Base-by-base conservation (phyloP, 37 sponge, comb jelly and placozoan genomes). In the Cladorhizidae sp. region DNA sequence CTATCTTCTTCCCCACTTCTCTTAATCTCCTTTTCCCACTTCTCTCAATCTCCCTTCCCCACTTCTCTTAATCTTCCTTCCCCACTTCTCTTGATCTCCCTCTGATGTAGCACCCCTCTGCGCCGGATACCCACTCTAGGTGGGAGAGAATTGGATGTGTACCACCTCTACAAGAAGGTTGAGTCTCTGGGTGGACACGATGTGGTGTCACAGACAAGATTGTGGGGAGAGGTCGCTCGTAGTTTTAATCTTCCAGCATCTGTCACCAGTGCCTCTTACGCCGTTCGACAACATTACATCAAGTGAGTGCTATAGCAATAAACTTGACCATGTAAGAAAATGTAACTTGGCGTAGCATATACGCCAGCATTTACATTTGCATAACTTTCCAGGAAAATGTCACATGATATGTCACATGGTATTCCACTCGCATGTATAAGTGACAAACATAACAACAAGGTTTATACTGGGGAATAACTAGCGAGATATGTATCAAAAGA, bases 221-320 rank as follows among this genome's bases (percentile, higher is more conserved):
- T 68, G 71, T 89, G 89, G 89, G 85, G 85, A 9, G 89, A 89
- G 42, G 79, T 89, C 18, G 85, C 85, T 39, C 74, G 85, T 40
- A 83, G 75, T 52, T 89, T 89, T 67, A 79, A 89, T 23, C 84
- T 84, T 0, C 84, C 84, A 37, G 45, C 74, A 0, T 72, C 84
- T 22, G 89, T 89, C 23, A 83, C 85, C 25, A 89, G 85, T 56
- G 89, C 89, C 39, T 83, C 85, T 2, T 89, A 89, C 31, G 85
- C 85, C 26, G 64, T 83, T 7, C 45, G 85, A 64, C 83, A 89
- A 22, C 79, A 89, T 55, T 89, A 59, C 76, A 73, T 80, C 31
- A 83, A 79, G 89, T 89, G 58, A 87, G 82, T 65, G 14, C 29
- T 9, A 6, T 41, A 38, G 25, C 25, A n/a, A n/a, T n/a, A n/a